Evolutionary conservation across 2,888 invertebrate species (phyloP), one percentile per base, ranked within the genome.

Genomic region (Allacma fusca): DNA sequence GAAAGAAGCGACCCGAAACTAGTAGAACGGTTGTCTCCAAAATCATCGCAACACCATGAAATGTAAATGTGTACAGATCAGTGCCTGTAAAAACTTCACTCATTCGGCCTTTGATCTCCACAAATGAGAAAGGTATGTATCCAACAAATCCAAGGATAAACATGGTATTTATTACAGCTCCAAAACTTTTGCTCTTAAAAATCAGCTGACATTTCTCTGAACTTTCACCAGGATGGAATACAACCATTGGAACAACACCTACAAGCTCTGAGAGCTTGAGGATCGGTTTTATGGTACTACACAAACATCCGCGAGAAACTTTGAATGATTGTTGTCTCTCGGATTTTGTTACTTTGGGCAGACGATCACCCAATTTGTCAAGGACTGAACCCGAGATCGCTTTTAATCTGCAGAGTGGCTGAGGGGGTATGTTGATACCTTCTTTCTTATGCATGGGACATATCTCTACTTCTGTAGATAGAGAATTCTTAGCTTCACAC

Each of bases 21-120:
- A 81, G 64, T 16, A 83, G 44, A 19, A 76, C 72, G 0, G 81
- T 79, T 2, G 83, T 83, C 73, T 82, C 80, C 43, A 80, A 21
- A 0, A 83, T 79, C 81, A 83, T 82, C 12, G 81, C 83, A 23
- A 82, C 50, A 16, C 78, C 77, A 69, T 83, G 81, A 29, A 81
- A 80, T 23, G 81, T 82, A 72, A 83, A 81, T 7, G 81, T 79
- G 59, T 83, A 82, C n/a, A 83, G 65, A 77, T 83, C 83, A 2
- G 83, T 83, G 44, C 81, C 81, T 29, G 29, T 57, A 44, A 81
- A 83, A 43, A 83, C 76, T 26, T 29, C 68, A 29, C 78, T 78
- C 80, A 83, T 80, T 13, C 80, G 26, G 62, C 77, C 75, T 40
- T 80, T 75, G 24, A 82, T 81, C 74, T 80, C 79, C 1, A 77